A percentile compares a stretch with the other conserved stretches of the same genome.
Conservation (phyloP, 2,888 invertebrate species). For the Thyatira batis region DNA sequence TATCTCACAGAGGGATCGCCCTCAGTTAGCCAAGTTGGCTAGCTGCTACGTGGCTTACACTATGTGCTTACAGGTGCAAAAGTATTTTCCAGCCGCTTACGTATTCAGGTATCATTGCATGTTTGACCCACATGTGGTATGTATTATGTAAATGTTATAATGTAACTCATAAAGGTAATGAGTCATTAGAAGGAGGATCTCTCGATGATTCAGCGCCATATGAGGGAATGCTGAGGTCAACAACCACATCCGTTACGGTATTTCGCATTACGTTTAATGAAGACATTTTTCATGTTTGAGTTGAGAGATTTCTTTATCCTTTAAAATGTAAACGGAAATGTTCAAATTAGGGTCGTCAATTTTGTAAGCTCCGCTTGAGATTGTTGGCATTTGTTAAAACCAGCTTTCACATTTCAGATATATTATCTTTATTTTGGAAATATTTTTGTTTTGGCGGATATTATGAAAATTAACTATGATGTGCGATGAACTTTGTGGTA, state of each 20-base stretch:
- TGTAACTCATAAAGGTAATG: slow-evolving; percentile 6
- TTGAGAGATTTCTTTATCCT: background rate
- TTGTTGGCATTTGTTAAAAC: background rate
- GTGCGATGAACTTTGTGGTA: too few relatives aligned
- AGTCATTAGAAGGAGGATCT: slow-evolving; percentile 4
- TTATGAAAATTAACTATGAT: too few relatives aligned
- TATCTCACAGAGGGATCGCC: background rate
- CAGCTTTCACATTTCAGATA: too few relatives aligned
- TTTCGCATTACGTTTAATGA: background rate
- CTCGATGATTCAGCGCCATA: background rate
- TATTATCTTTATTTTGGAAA: too few relatives aligned
- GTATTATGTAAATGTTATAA: slow-evolving; percentile 10
- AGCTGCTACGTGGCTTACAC: background rate
- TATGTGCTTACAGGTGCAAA: background rate
- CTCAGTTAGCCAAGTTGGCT: background rate
- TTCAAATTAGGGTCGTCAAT: background rate
- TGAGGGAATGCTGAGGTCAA: background rate
- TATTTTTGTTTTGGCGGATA: too few relatives aligned
- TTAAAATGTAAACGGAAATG: background rate
- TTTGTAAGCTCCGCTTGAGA: background rate
- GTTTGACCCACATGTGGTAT: slow-evolving; percentile 3
- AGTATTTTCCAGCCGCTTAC: slow-evolving; percentile 1
- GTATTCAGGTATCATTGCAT: slow-evolving; percentile 3
- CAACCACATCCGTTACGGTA: background rate
- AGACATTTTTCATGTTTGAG: background rate